A percentile compares a stretch with the other conserved stretches of the same genome.
phyloP scores from a whole-genome alignment of 1,140 invertebrate genomes.

The Aricia agestis region DNA sequence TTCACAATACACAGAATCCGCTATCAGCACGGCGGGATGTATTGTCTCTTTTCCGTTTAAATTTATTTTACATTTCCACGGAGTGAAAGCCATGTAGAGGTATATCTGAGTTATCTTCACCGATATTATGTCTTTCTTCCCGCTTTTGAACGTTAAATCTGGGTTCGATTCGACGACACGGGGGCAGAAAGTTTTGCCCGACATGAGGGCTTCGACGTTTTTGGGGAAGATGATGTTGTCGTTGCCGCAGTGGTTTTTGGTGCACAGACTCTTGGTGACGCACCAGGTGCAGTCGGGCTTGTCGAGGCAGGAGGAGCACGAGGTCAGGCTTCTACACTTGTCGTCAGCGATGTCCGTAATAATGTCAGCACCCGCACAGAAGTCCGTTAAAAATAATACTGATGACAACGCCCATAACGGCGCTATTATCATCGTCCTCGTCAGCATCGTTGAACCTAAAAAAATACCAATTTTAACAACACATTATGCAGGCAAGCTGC shows the following conservation, averaged over 20 bases:
- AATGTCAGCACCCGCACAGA: constrained; percentile 26
- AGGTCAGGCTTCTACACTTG: constrained; percentile 35
- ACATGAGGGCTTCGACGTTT: constrained; percentile 43
- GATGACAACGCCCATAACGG: constrained; percentile 12
- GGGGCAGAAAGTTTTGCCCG: constrained; percentile 51
- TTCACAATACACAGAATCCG: constrained; percentile 51
- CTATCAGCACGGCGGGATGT: constrained; percentile 41
- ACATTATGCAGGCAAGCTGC: background rate
- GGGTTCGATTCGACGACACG: constrained; percentile 37
- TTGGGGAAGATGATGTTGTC: constrained; percentile 54
- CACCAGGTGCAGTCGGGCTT: constrained; percentile 50
- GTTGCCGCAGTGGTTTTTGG: constrained; percentile 53
- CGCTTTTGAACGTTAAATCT: constrained; percentile 41
- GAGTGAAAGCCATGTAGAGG: constrained; percentile 59
- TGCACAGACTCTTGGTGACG: constrained; percentile 55
- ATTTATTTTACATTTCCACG: constrained; percentile 55
- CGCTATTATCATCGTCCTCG: background rate
- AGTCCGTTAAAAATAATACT: constrained; percentile 13
- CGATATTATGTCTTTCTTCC: constrained; percentile 36
- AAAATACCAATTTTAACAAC: background rate
- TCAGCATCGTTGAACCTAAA: constrained; percentile 11
- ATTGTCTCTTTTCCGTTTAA: constrained; percentile 37
- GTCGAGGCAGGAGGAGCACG: constrained; percentile 43
- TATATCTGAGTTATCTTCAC: constrained; percentile 61
- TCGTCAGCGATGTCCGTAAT: constrained; percentile 27